These are phyloP conservation scores for Lonchura striata DNA, from an alignment of 2,113 vertebrate species.

Conservation along the genomic window DNA sequence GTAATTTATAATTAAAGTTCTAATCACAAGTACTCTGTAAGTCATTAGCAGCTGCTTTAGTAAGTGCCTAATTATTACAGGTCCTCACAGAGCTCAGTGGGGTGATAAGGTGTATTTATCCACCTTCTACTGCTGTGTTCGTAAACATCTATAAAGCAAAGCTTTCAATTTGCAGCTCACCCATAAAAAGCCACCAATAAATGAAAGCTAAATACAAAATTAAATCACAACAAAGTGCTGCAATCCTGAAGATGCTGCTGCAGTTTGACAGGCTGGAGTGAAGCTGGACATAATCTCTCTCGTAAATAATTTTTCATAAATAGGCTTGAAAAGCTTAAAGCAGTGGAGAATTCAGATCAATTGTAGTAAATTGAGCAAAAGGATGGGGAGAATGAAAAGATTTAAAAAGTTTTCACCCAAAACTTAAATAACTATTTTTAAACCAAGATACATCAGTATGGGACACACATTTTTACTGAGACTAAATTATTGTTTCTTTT, in stretches of 20 bases:
- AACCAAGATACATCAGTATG: too few species aligned
- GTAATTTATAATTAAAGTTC: neutral
- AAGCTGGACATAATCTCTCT: neutral
- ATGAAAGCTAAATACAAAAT: neutral
- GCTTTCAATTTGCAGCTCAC: neutral
- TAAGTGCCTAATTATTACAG: constrained; percentile 3
- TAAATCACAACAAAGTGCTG: neutral
- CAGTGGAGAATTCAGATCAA: neutral
- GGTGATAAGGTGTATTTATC: neutral
- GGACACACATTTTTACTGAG: neutral
- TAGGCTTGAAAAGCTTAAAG: neutral
- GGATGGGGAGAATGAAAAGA: neutral
- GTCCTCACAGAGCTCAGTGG: neutral
- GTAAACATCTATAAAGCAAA: neutral
- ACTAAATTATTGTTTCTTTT: neutral
- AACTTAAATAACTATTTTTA: neutral
- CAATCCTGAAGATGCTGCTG: neutral
- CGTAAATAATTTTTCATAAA: neutral
- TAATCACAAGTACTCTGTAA: neutral
- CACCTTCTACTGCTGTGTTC: neutral
- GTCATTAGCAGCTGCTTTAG: neutral
- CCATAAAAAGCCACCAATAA: neutral
- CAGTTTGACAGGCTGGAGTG: neutral
- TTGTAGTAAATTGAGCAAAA: neutral
- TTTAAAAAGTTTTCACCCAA: neutral